Evolutionary conservation across 2,888 invertebrate genomes (phyloP), one percentile per base, ranked within the genome.

Genomic region (Pandemis heparana): DNA sequence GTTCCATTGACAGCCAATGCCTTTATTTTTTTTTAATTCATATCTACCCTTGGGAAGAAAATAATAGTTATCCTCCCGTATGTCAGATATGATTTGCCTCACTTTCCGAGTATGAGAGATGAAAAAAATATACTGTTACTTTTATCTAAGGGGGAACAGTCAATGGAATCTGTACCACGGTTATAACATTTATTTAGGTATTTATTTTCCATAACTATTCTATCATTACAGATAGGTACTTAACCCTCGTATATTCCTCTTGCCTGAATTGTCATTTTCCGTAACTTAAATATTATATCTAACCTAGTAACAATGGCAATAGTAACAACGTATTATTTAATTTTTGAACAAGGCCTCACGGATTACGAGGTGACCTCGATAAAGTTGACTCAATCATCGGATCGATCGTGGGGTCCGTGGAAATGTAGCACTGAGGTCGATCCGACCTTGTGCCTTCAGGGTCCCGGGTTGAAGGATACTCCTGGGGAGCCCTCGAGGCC

Each of bases 401-500:
- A 86, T 84, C 75, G 80, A 82, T 88, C 84, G 85, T 78, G 76
- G 81, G 83, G 87, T 82, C 82, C 77, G 84, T 87, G 81, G 83
- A 78, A 68, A 46, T 41, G 48, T 73, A 63, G 61, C 70, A 75
- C 78, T 83, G 83, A 85, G 86, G 86, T 82, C 85, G 82, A 77
- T 79, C 78, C 83, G 87, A 87, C 90, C 88, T 90, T 89, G 88
- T 81, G 80, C 80, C 80, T 79, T 79, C 85, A 87, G 86, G 82
- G 85, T 79, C 75, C 79, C 75, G 77, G 77, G 80, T 82, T 81
- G 84, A 89, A 91, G 89, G 89, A 89, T 88, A 86, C 86, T 91
- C 91, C 91, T 87, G 89, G 85, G 85, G 85, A 85, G 81, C 80
- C 80, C 69, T 74, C 77, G 71, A 79, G 86, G 85, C 91, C 92